Evolutionary conservation across 35 echinoderm and acorn worm species (phyloP).

Genomic region (Nesometra sesokonis): DNA sequence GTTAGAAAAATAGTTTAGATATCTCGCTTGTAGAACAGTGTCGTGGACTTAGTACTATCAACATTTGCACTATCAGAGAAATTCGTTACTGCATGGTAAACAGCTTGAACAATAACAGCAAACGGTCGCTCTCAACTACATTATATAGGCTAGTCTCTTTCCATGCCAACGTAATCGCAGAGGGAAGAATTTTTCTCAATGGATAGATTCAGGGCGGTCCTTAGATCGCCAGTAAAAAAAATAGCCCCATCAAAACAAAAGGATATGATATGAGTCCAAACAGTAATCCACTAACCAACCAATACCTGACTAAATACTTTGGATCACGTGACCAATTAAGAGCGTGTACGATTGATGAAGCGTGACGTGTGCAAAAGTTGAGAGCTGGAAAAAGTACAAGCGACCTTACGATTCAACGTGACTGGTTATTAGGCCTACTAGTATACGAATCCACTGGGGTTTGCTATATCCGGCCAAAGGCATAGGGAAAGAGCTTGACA

Average conservation of each 20-base stretch:
- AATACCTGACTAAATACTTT: conserved; percentile 1
- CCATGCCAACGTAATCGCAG: background rate
- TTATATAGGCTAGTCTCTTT: background rate
- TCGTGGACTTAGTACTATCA: background rate
- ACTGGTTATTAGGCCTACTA: too few relatives aligned
- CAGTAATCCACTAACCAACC: background rate
- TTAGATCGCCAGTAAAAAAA: background rate
- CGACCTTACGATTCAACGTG: background rate
- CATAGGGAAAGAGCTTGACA: background rate
- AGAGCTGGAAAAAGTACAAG: background rate
- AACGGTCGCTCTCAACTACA: background rate
- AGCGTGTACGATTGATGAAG: background rate
- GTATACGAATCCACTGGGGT: background rate
- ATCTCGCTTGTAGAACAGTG: too few relatives aligned
- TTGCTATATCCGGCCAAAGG: background rate
- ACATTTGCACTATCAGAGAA: background rate
- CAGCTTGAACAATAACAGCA: background rate
- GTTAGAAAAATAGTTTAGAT: background rate
- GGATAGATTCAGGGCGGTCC: background rate
- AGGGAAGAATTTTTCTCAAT: background rate
- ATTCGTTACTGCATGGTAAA: background rate
- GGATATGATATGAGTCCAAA: background rate
- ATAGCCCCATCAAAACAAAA: background rate
- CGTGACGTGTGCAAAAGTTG: background rate
- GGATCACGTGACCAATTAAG: background rate